Conservation (phyloP, 2,113 vertebrate species). For the Irena cyanogastra region DNA sequence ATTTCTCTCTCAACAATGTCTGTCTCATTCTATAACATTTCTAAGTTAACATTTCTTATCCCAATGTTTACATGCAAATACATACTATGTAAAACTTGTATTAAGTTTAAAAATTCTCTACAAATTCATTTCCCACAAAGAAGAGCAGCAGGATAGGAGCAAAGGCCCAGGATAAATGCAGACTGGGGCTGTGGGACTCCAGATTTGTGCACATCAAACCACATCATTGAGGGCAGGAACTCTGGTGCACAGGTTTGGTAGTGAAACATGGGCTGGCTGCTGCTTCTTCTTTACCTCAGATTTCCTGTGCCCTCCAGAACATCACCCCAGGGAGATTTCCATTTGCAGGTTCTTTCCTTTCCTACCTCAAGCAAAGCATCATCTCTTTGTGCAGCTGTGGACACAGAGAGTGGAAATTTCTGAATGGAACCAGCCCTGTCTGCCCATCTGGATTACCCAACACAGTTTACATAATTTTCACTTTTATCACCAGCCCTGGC, state of each 20-base stretch:
- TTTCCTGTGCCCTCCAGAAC: background rate
- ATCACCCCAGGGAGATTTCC: background rate
- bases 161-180: background rate
- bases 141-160: background rate
- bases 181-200: accelerated
- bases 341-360: background rate
- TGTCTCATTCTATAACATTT: background rate
- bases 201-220: background rate
- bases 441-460: background rate
- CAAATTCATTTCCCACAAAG: background rate
- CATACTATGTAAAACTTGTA: background rate
- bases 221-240: background rate
- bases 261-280: background rate
- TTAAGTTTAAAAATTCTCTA: background rate
- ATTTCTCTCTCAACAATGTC: background rate
- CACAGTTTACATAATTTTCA: background rate
- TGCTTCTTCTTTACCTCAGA: background rate
- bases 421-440: background rate
- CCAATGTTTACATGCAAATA: background rate
- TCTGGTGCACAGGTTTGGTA: background rate
- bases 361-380: background rate
- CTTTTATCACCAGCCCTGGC: background rate
- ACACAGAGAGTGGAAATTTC: background rate
- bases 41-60: background rate
- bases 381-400: background rate